Conservation (phyloP, 2,888 invertebrate species). For the Nebria salina region DNA sequence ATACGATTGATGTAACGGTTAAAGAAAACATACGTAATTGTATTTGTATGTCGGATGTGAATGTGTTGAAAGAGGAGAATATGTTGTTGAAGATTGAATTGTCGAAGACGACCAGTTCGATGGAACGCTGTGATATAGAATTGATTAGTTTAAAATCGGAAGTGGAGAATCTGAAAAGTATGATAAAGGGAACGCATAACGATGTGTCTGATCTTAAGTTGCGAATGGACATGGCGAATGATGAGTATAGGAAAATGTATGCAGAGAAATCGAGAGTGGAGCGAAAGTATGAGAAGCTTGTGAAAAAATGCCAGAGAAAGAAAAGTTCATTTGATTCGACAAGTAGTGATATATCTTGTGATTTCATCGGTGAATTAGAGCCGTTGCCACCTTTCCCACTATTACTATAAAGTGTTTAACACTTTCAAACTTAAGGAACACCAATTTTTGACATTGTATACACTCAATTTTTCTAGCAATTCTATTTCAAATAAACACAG, state of each 20-base stretch:
- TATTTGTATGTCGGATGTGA: not conserved
- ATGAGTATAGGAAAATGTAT: slow-evolving; percentile 53
- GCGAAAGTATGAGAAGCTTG: slow-evolving; percentile 51
- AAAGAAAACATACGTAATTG: not conserved
- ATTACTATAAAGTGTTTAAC: slow-evolving; percentile 21
- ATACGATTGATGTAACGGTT: not conserved
- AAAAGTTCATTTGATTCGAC: slow-evolving; percentile 28
- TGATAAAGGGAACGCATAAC: slow-evolving; percentile 53
- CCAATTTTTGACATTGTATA: not conserved
- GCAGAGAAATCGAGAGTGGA: slow-evolving; percentile 53
- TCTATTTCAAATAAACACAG: not conserved
- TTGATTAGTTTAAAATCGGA: slow-evolving; percentile 52
- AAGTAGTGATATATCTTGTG: slow-evolving; percentile 50
- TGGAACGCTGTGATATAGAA: slow-evolving; percentile 51
- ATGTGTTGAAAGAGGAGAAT: slow-evolving; percentile 54
- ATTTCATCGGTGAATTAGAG: slow-evolving; percentile 53
- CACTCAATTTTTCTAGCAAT: not conserved
- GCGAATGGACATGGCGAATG: slow-evolving; percentile 52
- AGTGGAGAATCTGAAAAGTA: slow-evolving; percentile 52
- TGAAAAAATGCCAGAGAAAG: slow-evolving; percentile 47
- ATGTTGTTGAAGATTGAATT: slow-evolving; percentile 50
- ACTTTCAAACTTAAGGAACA: not conserved
- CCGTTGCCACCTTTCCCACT: slow-evolving; percentile 55
- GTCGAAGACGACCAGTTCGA: slow-evolving; percentile 31
- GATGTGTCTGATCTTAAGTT: slow-evolving; percentile 56